phyloP scores from a whole-genome alignment of 2,888 invertebrate species.

The Drosophila prostipennis region DNA sequence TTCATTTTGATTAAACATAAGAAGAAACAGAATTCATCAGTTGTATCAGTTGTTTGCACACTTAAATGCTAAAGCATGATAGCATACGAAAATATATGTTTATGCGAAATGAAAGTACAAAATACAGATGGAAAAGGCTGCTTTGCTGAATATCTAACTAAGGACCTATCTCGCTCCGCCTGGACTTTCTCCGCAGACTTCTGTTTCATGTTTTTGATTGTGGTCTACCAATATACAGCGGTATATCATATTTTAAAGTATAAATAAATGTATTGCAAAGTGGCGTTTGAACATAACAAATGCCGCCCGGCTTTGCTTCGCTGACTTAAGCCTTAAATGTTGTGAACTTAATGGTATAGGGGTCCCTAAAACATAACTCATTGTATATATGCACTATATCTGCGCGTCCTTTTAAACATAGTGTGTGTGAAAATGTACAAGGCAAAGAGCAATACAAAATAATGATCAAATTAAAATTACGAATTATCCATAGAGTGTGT shows the following conservation, averaged over 20 bases:
- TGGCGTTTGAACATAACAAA: slow-evolving; percentile 60
- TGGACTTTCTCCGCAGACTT: slow-evolving; percentile 26
- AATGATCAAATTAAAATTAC: slow-evolving; percentile 64
- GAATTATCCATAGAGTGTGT: slow-evolving; percentile 53
- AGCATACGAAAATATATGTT: slow-evolving; percentile 9
- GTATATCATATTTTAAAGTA: slow-evolving; percentile 46
- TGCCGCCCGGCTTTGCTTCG: slow-evolving; percentile 64
- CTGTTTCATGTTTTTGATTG: slow-evolving; percentile 60
- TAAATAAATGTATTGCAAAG: slow-evolving; percentile 77
- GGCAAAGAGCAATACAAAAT: slow-evolving; percentile 65
- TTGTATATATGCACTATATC: slow-evolving; percentile 20
- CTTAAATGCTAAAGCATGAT: slow-evolving; percentile 55
- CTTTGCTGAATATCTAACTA: slow-evolving; percentile 44
- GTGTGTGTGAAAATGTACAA: slow-evolving; percentile 71
- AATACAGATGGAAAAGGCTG: slow-evolving; percentile 46
- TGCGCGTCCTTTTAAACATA: slow-evolving; percentile 40
- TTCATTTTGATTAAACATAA: slow-evolving; percentile 40
- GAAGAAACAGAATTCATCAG: slow-evolving; percentile 46
- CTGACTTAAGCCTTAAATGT: slow-evolving; percentile 72
- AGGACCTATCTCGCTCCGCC: slow-evolving; percentile 54
- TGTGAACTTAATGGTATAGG: slow-evolving; percentile 64
- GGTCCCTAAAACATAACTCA: slow-evolving; percentile 36
- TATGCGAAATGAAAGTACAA: slow-evolving; percentile 36
- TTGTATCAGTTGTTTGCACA: slow-evolving; percentile 42
- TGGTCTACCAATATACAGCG: slow-evolving; percentile 52